These are phyloP conservation scores for Pithys albifrons DNA, from an alignment of 2,113 vertebrate species.

Conservation along the genomic window DNA sequence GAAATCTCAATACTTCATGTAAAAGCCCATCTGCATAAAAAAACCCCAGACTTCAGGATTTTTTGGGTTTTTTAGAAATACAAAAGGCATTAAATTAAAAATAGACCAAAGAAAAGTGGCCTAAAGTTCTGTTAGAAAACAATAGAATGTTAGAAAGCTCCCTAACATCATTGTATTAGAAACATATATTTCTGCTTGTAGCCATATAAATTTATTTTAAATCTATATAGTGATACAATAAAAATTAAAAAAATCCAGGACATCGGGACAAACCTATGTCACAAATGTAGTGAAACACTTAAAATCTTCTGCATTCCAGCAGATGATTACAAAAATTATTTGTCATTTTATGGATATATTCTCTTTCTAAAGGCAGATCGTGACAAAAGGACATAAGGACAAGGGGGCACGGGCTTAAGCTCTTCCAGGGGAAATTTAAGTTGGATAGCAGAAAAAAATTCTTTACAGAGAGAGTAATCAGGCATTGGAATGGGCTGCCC, in stretches of 20 bases:
- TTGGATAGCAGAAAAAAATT: too few species aligned
- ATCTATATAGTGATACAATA: neutral
- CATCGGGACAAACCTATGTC: neutral
- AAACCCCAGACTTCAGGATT: neutral
- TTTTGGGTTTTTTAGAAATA: neutral
- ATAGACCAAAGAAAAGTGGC: neutral
- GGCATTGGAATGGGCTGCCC: too few species aligned
- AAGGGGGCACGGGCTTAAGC: too few species aligned
- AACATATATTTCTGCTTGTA: neutral
- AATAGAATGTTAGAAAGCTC: neutral
- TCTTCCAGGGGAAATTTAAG: too few species aligned
- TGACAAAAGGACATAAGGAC: too few species aligned
- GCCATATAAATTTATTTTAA: neutral
- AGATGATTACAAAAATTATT: slow-evolving; percentile 12
- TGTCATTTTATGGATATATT: slow-evolving; percentile 8
- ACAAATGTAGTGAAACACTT: neutral
- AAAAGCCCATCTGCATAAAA: neutral
- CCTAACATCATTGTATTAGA: neutral
- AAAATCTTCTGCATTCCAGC: neutral
- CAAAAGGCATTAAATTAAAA: neutral
- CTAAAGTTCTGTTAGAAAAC: neutral
- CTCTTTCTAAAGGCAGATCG: slow-evolving; percentile 29
- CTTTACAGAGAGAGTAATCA: too few species aligned
- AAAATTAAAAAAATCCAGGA: slow-evolving; percentile 8
- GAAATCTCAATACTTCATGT: neutral